These are phyloP conservation scores for Clarias gariepinus DNA, from an alignment of 2,113 vertebrate genomes.

Conservation along the genomic window DNA sequence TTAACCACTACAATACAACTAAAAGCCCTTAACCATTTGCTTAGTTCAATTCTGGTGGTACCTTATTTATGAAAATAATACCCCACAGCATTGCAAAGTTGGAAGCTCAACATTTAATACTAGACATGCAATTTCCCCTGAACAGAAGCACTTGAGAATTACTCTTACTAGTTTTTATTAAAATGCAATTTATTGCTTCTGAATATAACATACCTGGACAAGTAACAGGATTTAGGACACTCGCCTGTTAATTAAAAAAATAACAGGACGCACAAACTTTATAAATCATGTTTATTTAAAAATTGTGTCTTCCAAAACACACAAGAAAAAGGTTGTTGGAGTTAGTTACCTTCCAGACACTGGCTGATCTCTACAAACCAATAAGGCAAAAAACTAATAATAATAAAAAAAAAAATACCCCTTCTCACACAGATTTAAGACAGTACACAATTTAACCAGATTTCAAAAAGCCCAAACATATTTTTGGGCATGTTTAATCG, in stretches of 20 bases:
- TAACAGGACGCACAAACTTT: background rate
- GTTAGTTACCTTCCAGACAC: conserved; percentile 28
- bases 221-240: background rate
- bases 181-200: background rate
- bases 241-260: background rate
- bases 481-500: conserved; percentile 29
- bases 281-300: conserved; percentile 49
- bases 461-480: conserved; percentile 34
- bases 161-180: no score
- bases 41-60: no score
- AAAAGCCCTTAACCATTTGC: no score
- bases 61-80: no score
- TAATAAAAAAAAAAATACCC: no score
- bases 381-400: background rate
- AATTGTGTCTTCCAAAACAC: conserved; percentile 7
- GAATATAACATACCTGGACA: background rate
- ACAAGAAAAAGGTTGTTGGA: conserved; percentile 24
- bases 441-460: conserved; percentile 28
- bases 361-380: conserved; percentile 12
- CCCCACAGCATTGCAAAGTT: no score
- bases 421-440: background rate
- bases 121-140: no score
- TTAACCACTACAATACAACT: no score
- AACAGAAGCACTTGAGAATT: no score
- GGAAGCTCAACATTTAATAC: no score